Conservation (phyloP, 1,140 invertebrate genomes). For the Drosophila kurseongensis region DNA sequence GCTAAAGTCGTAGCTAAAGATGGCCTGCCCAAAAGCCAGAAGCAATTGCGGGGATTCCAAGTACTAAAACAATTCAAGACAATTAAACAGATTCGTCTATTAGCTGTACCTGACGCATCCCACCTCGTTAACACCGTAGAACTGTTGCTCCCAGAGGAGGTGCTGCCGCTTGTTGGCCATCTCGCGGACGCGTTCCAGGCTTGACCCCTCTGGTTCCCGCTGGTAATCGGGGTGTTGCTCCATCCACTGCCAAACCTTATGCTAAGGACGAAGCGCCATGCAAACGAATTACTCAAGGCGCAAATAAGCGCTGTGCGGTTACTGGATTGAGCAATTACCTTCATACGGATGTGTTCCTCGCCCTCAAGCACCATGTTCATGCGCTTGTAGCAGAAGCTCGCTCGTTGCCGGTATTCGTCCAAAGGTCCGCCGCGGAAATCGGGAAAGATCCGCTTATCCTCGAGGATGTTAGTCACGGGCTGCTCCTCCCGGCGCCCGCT, state of each 20-base stretch:
- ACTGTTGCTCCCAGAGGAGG: slow-evolving; percentile 87
- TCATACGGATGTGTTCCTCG: slow-evolving; percentile 86
- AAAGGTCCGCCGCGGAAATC: slow-evolving; percentile 90
- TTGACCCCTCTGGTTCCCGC: slow-evolving; percentile 85
- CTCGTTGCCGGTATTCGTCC: slow-evolving; percentile 89
- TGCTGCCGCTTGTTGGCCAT: slow-evolving; percentile 87
- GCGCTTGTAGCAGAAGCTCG: slow-evolving; percentile 93
- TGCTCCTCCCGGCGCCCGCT: slow-evolving; percentile 29
- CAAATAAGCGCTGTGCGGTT: slow-evolving; percentile 15
- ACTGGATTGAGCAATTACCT: slow-evolving; percentile 84
- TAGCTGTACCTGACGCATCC: background rate
- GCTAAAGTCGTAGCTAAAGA: slow-evolving; percentile 90
- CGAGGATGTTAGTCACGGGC: slow-evolving; percentile 53
- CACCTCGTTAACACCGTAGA: slow-evolving; percentile 87
- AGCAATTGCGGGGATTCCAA: slow-evolving; percentile 84
- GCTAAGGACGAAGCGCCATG: slow-evolving; percentile 85
- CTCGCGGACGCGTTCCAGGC: slow-evolving; percentile 88
- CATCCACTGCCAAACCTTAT: slow-evolving; percentile 91
- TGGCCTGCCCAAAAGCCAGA: slow-evolving; percentile 85
- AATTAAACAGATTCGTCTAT: background rate
- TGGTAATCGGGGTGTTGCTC: slow-evolving; percentile 92
- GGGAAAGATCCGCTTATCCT: slow-evolving; percentile 84
- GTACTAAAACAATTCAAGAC: slow-evolving; percentile 81
- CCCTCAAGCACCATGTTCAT: slow-evolving; percentile 91
- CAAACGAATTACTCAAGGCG: slow-evolving; percentile 26